These are phyloP conservation scores for Palythoa caribaeorum DNA, from an alignment of 92 coral and sea anemone genomes.

Conservation along the genomic window DNA sequence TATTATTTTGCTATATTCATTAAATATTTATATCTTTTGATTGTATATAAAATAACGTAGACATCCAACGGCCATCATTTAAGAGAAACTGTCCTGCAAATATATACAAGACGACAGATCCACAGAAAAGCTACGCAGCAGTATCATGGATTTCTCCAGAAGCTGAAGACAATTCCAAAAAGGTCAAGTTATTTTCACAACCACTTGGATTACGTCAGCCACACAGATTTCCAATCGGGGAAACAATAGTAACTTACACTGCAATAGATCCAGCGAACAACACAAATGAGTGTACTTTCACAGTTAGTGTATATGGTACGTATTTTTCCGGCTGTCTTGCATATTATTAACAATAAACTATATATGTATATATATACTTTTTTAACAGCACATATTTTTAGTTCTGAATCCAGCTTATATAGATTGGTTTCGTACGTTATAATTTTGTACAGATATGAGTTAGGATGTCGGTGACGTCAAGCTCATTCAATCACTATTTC, in stretches of 20 bases:
- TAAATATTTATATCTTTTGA: background rate
- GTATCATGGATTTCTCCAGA: constrained; percentile 17
- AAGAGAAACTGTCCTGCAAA: constrained; percentile 17
- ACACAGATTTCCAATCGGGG: constrained; percentile 22
- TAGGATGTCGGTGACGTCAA: too few species aligned
- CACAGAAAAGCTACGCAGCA: background rate
- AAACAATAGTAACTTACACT: constrained; percentile 18
- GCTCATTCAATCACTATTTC: too few species aligned
- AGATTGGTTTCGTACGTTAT: too few species aligned
- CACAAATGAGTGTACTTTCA: constrained; percentile 3
- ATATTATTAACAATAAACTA: too few species aligned
- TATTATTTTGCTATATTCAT: too few species aligned
- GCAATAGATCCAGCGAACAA: constrained; percentile 21
- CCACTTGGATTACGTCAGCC: constrained; percentile 20
- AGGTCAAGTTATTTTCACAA: background rate
- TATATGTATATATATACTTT: too few species aligned
- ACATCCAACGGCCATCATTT: background rate
- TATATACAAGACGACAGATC: constrained; percentile 14
- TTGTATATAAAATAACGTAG: background rate
- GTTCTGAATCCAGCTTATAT: too few species aligned
- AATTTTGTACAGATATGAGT: too few species aligned
- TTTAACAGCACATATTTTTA: too few species aligned
- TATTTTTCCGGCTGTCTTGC: background rate
- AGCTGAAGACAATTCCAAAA: background rate
- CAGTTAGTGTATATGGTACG: constrained; percentile 5